phyloP scores from a whole-genome alignment of 2,888 invertebrate genomes.

The Hirtodrosophila alboralis region DNA sequence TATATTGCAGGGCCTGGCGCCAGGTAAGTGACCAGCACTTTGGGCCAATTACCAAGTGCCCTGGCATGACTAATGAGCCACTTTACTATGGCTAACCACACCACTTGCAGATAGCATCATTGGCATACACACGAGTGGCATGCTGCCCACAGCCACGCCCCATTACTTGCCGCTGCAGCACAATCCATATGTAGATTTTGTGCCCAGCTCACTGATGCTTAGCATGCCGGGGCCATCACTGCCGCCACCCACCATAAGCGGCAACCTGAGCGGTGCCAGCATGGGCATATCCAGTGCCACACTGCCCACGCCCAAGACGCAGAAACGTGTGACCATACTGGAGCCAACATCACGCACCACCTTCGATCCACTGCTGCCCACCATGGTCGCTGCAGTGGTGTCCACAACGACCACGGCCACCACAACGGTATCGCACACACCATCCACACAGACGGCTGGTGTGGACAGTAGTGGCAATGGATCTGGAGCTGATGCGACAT shows the following conservation, averaged over 20 bases:
- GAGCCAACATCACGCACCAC: constrained; percentile 82
- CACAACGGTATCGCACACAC: constrained; percentile 40
- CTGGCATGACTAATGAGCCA: constrained; percentile 4
- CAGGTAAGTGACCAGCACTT: constrained; percentile 71
- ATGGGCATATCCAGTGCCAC: constrained; percentile 39
- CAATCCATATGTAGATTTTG: constrained; percentile 78
- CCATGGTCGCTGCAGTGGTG: constrained; percentile 78
- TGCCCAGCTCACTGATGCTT: constrained; percentile 61
- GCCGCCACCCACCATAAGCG: constrained; percentile 67
- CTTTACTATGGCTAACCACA: constrained; percentile 7
- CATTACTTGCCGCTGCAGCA: constrained; percentile 74
- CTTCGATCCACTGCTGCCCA: constrained; percentile 81
- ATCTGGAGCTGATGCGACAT: constrained; percentile 85
- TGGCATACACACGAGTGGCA: constrained; percentile 81
- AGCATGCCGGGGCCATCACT: constrained; percentile 43
- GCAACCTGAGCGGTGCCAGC: constrained; percentile 50
- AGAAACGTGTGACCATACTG: constrained; percentile 83
- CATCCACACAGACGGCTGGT: constrained; percentile 51
- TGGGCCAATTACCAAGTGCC: background rate
- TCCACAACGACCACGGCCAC: constrained; percentile 58
- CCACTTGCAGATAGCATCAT: constrained; percentile 82
- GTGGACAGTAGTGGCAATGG: constrained; percentile 26
- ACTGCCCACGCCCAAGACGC: constrained; percentile 81
- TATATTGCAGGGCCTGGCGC: constrained; percentile 83
- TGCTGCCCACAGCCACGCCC: constrained; percentile 54